These are phyloP conservation scores for Callionymus lyra DNA, from an alignment of 2,113 vertebrate species.

Conservation along the genomic window DNA sequence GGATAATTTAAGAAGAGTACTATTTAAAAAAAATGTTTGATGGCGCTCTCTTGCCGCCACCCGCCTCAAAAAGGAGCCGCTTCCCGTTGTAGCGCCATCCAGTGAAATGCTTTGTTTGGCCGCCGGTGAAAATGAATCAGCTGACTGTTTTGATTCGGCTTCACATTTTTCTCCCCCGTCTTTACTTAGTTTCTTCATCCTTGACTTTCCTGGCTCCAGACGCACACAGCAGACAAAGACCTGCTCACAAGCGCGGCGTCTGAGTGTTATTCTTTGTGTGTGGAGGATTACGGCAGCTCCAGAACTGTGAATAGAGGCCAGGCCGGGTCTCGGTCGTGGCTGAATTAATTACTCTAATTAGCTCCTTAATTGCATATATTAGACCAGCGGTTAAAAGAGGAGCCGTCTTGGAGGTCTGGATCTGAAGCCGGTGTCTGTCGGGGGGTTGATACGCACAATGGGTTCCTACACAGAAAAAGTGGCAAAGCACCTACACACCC, in stretches of 20 bases:
- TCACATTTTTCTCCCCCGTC: conserved; percentile 40
- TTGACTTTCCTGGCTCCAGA: conserved; percentile 53
- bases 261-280: conserved; percentile 30
- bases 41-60: neutral
- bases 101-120: conserved; percentile 39
- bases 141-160: conserved; percentile 59
- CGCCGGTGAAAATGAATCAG: conserved; percentile 50
- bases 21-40: too few relatives aligned
- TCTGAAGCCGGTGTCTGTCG: conserved; percentile 35
- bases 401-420: conserved; percentile 30
- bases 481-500: conserved; percentile 15
- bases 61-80: conserved; percentile 27
- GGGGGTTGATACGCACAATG: conserved; percentile 14
- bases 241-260: conserved; percentile 55
- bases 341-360: conserved; percentile 78
- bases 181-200: conserved; percentile 55
- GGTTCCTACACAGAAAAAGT: neutral
- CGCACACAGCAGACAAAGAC: conserved; percentile 45
- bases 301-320: conserved; percentile 64
- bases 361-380: conserved; percentile 73
- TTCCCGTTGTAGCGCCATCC: conserved; percentile 25
- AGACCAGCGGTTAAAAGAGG: conserved; percentile 58
- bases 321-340: conserved; percentile 54
- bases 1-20: too few relatives aligned
- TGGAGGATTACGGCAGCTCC: conserved; percentile 65